Percentiles rank a stretch among this genome's conserved stretches.
Conservation (phyloP, 2,797 vertebrate species). For the Propithecus deckenii region DNA sequence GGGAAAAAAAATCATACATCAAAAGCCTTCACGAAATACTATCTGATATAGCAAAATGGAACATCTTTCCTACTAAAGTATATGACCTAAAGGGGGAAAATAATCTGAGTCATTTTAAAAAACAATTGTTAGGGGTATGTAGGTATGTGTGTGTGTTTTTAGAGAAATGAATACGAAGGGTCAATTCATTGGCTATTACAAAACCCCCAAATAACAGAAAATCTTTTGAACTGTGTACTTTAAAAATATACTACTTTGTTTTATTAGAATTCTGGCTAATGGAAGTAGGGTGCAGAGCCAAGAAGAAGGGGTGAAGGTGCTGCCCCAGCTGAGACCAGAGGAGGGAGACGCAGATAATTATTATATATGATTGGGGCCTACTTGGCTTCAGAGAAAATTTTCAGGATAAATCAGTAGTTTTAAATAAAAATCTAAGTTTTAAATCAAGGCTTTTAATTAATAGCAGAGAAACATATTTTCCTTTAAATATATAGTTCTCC, state of each 20-base stretch:
- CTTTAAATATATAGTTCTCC: neutral
- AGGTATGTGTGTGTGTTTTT: neutral
- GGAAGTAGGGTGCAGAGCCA: neutral
- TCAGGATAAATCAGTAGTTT: slow-evolving; percentile 29
- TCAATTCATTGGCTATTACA: neutral
- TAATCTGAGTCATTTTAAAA: slow-evolving; percentile 17
- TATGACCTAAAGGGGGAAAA: neutral
- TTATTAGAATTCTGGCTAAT: neutral
- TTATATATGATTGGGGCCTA: neutral
- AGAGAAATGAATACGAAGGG: neutral
- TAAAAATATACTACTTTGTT: neutral
- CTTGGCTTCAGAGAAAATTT: neutral
- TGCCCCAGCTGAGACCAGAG: neutral
- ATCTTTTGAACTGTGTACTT: neutral
- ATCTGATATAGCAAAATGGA: neutral
- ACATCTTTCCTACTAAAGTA: neutral
- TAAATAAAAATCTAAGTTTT: slow-evolving; percentile 37
- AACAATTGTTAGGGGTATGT: neutral
- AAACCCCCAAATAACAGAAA: neutral
- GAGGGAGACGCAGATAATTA: neutral
- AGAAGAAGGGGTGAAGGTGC: neutral
- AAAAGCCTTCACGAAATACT: slow-evolving; percentile 2
- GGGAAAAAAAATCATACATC: neutral
- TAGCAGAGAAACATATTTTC: neutral
- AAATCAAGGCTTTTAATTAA: slow-evolving; percentile 2